Percentiles rank a stretch among this genome's conserved stretches.
Conservation (phyloP, 1,140 invertebrate genomes). For the Archegozetes longisetosus region DNA sequence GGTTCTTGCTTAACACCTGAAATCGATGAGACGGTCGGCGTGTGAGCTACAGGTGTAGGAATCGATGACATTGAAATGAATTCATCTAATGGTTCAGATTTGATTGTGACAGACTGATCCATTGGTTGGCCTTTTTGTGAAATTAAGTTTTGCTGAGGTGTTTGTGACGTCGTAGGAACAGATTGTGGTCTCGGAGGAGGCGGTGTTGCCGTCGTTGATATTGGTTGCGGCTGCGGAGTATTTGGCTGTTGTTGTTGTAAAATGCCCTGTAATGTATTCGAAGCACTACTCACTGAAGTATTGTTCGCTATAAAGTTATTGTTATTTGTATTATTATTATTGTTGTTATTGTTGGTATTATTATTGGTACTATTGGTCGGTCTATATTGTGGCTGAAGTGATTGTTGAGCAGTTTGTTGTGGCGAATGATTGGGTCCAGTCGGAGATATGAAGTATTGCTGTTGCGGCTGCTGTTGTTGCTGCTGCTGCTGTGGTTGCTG, state of each 20-base stretch:
- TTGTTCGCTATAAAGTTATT: neutral
- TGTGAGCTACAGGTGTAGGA: neutral
- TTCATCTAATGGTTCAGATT: slow-evolving; percentile 8
- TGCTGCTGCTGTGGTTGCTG: no score
- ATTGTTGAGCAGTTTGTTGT: neutral
- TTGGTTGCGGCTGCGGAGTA: slow-evolving; percentile 16
- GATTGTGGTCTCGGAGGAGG: slow-evolving; percentile 15
- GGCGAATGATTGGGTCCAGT: neutral
- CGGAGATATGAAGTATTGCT: slow-evolving; percentile 12
- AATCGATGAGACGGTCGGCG: slow-evolving; percentile 29
- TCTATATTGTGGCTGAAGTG: neutral
- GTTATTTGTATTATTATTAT: neutral
- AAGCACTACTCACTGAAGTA: neutral
- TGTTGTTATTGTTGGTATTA: slow-evolving; percentile 15
- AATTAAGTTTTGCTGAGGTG: slow-evolving; percentile 6
- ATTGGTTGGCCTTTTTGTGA: neutral
- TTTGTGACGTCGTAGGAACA: slow-evolving; percentile 10
- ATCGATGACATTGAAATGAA: neutral
- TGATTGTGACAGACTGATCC: neutral
- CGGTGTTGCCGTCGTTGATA: slow-evolving; percentile 3
- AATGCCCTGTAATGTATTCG: neutral
- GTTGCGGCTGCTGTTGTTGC: slow-evolving; percentile 8
- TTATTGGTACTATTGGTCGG: neutral
- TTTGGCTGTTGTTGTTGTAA: slow-evolving; percentile 13
- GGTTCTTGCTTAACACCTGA: slow-evolving; percentile 50